These are phyloP conservation scores for Sternarchorhynchus goeldii DNA, from an alignment of 2,797 vertebrate species.

Conservation along the genomic window DNA sequence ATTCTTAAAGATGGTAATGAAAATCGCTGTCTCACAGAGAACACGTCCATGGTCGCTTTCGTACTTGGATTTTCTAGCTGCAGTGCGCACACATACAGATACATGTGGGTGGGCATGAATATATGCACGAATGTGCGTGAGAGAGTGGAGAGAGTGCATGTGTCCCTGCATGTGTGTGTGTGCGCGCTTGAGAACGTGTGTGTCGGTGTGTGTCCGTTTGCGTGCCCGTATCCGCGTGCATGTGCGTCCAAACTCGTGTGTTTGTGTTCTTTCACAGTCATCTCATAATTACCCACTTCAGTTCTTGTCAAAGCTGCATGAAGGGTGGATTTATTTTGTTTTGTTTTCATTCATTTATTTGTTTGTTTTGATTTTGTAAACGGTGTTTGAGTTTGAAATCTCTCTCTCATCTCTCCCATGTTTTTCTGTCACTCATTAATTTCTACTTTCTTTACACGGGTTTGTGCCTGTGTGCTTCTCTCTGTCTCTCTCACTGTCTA, in stretches of 20 bases:
- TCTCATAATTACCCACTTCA: neutral
- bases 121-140: no score
- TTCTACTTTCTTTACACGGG: constrained; percentile 24
- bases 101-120: no score
- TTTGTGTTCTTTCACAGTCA: neutral
- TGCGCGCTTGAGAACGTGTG: no score
- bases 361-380: neutral
- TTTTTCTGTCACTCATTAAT: constrained; percentile 13
- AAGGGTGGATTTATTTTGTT: neutral
- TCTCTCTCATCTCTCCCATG: neutral
- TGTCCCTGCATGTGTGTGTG: neutral
- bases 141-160: no score
- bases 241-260: neutral
- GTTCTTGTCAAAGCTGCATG: no score
- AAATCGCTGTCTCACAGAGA: no score
- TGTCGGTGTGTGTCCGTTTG: neutral
- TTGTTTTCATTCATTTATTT: neutral
- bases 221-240: neutral
- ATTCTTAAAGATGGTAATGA: no score
- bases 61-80: neutral
- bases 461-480: constrained; percentile 23
- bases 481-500: neutral
- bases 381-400: constrained; percentile 13
- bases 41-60: no score
- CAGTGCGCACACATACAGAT: no score